A percentile compares a stretch with the other conserved stretches of the same genome.
Conservation (phyloP, 2,797 vertebrate genomes). For the Miichthys miiuy region DNA sequence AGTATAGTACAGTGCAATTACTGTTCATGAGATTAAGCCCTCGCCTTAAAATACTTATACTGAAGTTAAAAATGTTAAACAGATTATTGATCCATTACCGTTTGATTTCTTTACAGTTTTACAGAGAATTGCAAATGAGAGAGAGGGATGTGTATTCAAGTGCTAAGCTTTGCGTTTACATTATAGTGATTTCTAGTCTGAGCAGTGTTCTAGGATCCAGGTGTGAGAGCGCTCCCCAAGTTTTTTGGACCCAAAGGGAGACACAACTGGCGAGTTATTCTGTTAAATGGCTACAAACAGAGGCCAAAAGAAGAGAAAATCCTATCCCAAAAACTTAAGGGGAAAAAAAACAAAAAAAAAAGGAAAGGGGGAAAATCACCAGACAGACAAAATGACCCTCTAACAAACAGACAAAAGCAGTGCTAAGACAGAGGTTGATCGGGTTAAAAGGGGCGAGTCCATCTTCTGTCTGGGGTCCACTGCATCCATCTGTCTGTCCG, state of each 20-base stretch:
- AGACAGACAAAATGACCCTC: conserved; percentile 74
- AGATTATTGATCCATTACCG: conserved; percentile 47
- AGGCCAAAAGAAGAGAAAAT: conserved; percentile 67
- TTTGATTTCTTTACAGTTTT: conserved; percentile 47
- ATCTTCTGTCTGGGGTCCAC: conserved; percentile 74
- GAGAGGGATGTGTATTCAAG: conserved; percentile 62
- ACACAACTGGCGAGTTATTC: conserved; percentile 60
- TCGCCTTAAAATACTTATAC: conserved; percentile 60
- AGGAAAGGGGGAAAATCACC: conserved; percentile 50
- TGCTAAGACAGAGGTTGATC: conserved; percentile 72
- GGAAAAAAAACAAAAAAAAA: conserved; percentile 31
- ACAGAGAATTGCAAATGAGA: conserved; percentile 47
- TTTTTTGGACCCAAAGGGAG: conserved; percentile 78
- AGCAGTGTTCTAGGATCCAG: conserved; percentile 66
- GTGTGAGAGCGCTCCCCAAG: conserved; percentile 62
- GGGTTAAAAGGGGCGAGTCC: conserved; percentile 61
- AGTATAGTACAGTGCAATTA: conserved; percentile 65
- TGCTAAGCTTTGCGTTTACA: conserved; percentile 64
- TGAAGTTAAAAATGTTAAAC: conserved; percentile 63
- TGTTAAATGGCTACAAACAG: conserved; percentile 74
- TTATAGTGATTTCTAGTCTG: conserved; percentile 64
- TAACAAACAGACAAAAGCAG: conserved; percentile 82
- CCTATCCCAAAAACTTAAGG: conserved; percentile 50
- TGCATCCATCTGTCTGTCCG: conserved; percentile 72
- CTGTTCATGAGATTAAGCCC: conserved; percentile 58